Evolutionary conservation across 2,888 invertebrate species (phyloP).

Genomic region (Cephus spinipes): DNA sequence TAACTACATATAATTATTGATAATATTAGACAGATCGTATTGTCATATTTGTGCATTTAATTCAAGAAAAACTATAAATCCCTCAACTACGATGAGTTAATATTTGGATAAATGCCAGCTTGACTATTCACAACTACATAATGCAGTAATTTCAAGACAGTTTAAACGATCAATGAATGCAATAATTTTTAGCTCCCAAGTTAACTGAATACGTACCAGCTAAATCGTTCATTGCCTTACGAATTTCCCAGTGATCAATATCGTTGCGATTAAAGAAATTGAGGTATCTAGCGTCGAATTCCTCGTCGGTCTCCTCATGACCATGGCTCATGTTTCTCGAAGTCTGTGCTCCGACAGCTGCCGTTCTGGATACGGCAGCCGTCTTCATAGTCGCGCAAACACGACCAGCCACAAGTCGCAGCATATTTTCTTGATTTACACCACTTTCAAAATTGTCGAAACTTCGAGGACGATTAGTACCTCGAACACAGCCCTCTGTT

Average conservation of each 20-base stretch:
- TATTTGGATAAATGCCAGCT: background rate
- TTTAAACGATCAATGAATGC: background rate
- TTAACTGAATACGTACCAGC: slow-evolving; percentile 49
- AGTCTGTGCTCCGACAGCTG: slow-evolving; percentile 53
- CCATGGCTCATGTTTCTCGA: slow-evolving; percentile 66
- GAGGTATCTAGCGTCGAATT: slow-evolving; percentile 87
- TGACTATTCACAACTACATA: background rate
- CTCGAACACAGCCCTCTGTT: background rate
- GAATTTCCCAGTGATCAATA: slow-evolving; percentile 95
- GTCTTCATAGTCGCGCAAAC: slow-evolving; percentile 34
- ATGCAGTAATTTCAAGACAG: background rate
- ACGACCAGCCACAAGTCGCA: slow-evolving; percentile 51
- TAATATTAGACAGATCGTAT: background rate
- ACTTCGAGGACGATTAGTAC: background rate
- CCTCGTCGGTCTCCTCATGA: slow-evolving; percentile 81
- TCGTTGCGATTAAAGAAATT: slow-evolving; percentile 86
- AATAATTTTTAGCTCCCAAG: background rate
- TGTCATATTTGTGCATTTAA: background rate
- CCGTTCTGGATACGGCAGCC: slow-evolving; percentile 35
- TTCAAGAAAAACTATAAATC: background rate
- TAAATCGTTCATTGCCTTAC: slow-evolving; percentile 91
- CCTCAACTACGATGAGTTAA: background rate
- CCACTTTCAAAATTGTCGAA: background rate
- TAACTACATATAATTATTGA: background rate
- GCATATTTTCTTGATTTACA: slow-evolving; percentile 37